phyloP scores from a whole-genome alignment of 37 sponge, comb jelly and placozoan genomes.

The Cliona cf. orientalis region DNA sequence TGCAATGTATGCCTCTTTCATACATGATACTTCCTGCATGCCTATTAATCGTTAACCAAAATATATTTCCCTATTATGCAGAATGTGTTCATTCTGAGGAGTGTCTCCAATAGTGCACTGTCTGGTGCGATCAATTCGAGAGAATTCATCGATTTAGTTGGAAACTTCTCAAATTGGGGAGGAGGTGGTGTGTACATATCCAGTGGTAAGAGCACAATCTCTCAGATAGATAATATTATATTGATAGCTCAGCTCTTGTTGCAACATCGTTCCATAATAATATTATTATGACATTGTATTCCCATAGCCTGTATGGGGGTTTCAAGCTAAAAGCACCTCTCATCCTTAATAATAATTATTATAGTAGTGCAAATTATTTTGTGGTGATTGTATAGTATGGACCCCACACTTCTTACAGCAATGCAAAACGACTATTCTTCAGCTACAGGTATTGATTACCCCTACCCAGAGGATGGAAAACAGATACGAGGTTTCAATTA shows the following conservation, averaged over 20 bases:
- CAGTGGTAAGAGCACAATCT: constrained; percentile 19
- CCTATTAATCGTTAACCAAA: too few relatives aligned
- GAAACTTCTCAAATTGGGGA: not conserved
- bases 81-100: constrained; percentile 24
- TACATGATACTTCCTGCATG: too few relatives aligned
- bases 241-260: too few relatives aligned
- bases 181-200: constrained; percentile 10
- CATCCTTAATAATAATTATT: not conserved
- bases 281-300: not conserved
- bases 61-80: too few relatives aligned
- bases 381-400: not conserved
- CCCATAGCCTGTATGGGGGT: not conserved
- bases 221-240: too few relatives aligned
- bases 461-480: constrained; percentile 27
- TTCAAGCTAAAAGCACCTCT: not conserved
- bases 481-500: constrained; percentile 36
- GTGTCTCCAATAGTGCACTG: constrained; percentile 15
- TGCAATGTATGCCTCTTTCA: too few relatives aligned
- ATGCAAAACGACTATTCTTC: too few relatives aligned
- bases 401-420: too few relatives aligned
- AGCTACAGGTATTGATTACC: constrained; percentile 49
- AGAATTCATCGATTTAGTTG: constrained; percentile 48
- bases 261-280: not conserved
- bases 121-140: constrained; percentile 31
- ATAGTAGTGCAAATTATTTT: not conserved